phyloP scores from a whole-genome alignment of 2,888 invertebrate genomes.

The Amphipyra berbera region DNA sequence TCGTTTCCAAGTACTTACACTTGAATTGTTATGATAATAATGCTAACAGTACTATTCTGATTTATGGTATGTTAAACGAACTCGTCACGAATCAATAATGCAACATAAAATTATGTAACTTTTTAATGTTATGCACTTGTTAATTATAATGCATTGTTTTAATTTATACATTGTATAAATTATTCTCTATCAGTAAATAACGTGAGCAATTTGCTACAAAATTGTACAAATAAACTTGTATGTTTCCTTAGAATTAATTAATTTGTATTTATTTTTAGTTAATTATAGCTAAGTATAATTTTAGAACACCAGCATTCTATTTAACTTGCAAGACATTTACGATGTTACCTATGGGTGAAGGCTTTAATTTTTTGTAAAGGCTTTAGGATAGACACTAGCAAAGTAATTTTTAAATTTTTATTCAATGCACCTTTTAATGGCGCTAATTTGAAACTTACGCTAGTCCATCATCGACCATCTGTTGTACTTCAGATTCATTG shows the following conservation, averaged over 20 bases:
- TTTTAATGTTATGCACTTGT: no score
- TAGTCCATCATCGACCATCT: slow-evolving; percentile 94
- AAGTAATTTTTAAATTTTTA: no score
- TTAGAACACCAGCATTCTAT: neutral
- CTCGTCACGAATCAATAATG: neutral
- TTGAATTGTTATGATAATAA: neutral
- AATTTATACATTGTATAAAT: no score
- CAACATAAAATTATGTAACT: no score
- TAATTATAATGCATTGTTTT: no score
- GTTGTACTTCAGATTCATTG: slow-evolving; percentile 92
- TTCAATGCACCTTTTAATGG: no score
- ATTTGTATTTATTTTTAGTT: neutral
- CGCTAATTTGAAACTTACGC: slow-evolving; percentile 88
- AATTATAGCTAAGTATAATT: neutral
- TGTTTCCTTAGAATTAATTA: neutral
- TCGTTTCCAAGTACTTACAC: neutral
- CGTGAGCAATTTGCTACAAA: neutral
- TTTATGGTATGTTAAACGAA: neutral
- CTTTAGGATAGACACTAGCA: no score
- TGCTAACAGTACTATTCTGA: neutral
- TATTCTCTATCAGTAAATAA: neutral
- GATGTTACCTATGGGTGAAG: no score
- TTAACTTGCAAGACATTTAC: neutral
- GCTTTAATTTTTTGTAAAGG: no score
- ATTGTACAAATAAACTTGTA: neutral